Percentiles rank a stretch among this genome's conserved stretches.
phyloP scores from a whole-genome alignment of 2,113 vertebrate genomes.

The Heloderma charlesbogerti region DNA sequence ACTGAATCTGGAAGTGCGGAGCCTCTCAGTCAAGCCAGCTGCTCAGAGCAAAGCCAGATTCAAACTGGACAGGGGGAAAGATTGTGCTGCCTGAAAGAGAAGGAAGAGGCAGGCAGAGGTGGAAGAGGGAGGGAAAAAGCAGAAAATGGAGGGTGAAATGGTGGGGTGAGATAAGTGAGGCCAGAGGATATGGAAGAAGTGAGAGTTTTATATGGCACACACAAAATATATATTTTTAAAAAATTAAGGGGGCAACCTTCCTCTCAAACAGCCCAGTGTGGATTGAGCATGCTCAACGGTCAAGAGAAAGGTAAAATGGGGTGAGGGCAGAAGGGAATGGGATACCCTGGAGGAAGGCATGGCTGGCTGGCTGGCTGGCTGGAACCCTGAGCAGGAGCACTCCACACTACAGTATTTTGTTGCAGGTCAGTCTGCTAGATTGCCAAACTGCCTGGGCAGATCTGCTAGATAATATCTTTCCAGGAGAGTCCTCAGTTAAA shows the following conservation, averaged over 20 bases:
- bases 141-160: neutral
- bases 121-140: neutral
- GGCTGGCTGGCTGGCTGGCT: neutral
- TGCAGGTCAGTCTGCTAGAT: neutral
- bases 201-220: neutral
- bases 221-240: neutral
- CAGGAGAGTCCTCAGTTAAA: neutral
- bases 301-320: neutral
- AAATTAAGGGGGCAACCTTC: neutral
- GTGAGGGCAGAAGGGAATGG: neutral
- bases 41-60: neutral
- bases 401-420: neutral
- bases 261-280: neutral
- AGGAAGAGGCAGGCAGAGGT: neutral
- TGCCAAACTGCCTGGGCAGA: fast-evolving
- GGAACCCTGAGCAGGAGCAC: neutral
- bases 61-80: neutral
- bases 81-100: neutral
- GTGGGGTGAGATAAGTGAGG: neutral
- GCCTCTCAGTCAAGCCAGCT: neutral
- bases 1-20: neutral
- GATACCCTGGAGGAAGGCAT: neutral
- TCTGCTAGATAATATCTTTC: neutral
- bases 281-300: neutral
- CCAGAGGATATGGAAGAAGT: neutral